phyloP scores from a whole-genome alignment of 1,140 invertebrate genomes.

The Trichogramma pretiosum region DNA sequence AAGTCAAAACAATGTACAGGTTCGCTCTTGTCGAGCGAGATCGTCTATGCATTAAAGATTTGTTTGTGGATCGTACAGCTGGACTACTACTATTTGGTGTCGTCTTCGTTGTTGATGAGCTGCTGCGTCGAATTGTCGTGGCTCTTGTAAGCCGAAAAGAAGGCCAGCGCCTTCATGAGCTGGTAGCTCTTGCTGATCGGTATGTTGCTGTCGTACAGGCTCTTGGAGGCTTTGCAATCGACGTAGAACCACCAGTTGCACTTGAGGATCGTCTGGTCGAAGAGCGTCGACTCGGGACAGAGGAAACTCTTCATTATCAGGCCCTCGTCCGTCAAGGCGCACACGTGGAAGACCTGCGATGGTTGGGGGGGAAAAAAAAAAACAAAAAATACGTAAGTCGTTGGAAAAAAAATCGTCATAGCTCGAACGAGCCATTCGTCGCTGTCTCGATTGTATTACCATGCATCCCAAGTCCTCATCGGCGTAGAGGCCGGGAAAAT shows the following conservation, averaged over 20 bases:
- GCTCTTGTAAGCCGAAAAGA: slow-evolving; percentile 74
- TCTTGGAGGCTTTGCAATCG: slow-evolving; percentile 70
- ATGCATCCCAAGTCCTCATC: slow-evolving; percentile 86
- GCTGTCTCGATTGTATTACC: slow-evolving; percentile 48
- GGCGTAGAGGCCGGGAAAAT: slow-evolving; percentile 81
- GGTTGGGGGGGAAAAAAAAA: slow-evolving; percentile 19
- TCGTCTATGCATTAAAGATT: no score
- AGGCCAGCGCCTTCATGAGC: slow-evolving; percentile 78
- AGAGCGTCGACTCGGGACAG: slow-evolving; percentile 79
- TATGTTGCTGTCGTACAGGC: slow-evolving; percentile 78
- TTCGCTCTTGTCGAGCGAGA: no score
- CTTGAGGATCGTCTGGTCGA: slow-evolving; percentile 80
- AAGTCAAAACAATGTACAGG: no score
- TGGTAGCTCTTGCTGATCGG: slow-evolving; percentile 85
- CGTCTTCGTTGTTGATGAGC: slow-evolving; percentile 17
- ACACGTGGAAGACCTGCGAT: slow-evolving; percentile 79
- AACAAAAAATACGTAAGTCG: background rate
- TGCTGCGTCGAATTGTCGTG: slow-evolving; percentile 33
- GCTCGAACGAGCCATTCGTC: background rate
- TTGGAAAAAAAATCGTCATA: background rate
- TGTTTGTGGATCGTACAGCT: no score
- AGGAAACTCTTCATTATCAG: slow-evolving; percentile 82
- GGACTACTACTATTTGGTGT: no score
- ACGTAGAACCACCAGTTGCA: slow-evolving; percentile 92
- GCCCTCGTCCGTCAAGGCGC: slow-evolving; percentile 78